Conservation (phyloP, 2,888 invertebrate species). For the Eudemis profundana region DNA sequence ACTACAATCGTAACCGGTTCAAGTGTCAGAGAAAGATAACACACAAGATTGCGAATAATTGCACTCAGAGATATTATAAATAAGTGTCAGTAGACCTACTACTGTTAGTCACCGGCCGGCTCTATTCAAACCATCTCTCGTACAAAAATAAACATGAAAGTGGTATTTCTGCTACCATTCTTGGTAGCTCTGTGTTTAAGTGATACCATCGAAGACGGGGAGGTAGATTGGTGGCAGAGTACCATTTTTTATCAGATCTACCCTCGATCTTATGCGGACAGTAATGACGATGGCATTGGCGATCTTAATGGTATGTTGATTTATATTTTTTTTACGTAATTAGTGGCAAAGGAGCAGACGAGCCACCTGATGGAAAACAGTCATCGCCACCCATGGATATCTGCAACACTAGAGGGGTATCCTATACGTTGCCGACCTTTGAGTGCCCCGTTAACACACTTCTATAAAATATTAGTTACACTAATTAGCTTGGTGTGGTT, state of each 20-base stretch:
- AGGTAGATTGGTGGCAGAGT: constrained; percentile 90
- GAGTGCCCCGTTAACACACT: neutral
- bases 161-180: constrained; percentile 57
- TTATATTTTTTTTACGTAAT: too few species aligned
- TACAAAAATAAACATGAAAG: constrained; percentile 56
- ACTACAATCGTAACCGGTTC: constrained; percentile 5
- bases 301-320: constrained; percentile 82
- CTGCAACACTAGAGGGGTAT: too few species aligned
- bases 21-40: constrained; percentile 36
- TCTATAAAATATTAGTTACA: too few species aligned
- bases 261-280: constrained; percentile 91
- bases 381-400: too few species aligned
- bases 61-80: constrained; percentile 25
- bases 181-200: constrained; percentile 57
- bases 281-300: constrained; percentile 89
- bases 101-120: constrained; percentile 11
- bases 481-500: too few species aligned
- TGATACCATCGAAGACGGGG: constrained; percentile 52
- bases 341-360: too few species aligned
- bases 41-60: constrained; percentile 8
- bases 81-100: constrained; percentile 9
- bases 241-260: constrained; percentile 92
- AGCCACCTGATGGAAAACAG: too few species aligned
- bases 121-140: neutral
- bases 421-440: too few species aligned